These are phyloP conservation scores for Encarsia formosa DNA, from an alignment of 2,888 invertebrate species.

Conservation along the genomic window DNA sequence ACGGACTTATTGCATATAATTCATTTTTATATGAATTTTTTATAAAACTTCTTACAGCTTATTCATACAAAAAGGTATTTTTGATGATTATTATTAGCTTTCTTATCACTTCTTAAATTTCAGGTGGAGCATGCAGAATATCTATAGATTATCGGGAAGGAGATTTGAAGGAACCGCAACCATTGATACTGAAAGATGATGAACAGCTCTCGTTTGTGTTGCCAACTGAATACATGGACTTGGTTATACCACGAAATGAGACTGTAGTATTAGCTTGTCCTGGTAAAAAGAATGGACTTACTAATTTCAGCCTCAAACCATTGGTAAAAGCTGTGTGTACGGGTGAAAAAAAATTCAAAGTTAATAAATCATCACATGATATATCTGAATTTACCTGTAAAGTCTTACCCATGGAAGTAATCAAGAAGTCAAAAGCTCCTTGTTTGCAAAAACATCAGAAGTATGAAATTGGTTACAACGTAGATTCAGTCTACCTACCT, in stretches of 20 bases:
- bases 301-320: slow-evolving; percentile 16
- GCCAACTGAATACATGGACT: slow-evolving; percentile 30
- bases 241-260: slow-evolving; percentile 30
- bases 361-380: slow-evolving; percentile 25
- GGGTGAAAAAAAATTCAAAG: slow-evolving; percentile 30
- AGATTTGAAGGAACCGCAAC: slow-evolving; percentile 58
- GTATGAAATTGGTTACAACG: slow-evolving; percentile 49
- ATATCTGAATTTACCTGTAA: slow-evolving; percentile 44
- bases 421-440: slow-evolving; percentile 24
- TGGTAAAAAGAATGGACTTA: slow-evolving; percentile 35
- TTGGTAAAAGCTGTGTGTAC: slow-evolving; percentile 31
- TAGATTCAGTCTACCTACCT: slow-evolving; percentile 39
- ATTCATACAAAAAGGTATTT: too few relatives aligned
- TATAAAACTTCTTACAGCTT: too few relatives aligned
- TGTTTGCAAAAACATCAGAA: slow-evolving; percentile 41
- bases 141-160: slow-evolving; percentile 47
- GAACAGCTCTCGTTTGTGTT: slow-evolving; percentile 30
- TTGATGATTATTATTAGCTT: not conserved
- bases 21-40: too few relatives aligned
- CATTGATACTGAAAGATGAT: slow-evolving; percentile 53
- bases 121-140: slow-evolving; percentile 48
- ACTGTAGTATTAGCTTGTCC: slow-evolving; percentile 39
- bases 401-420: slow-evolving; percentile 37
- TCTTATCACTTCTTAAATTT: not conserved
- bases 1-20: too few relatives aligned